These are phyloP conservation scores for Paragorgia papillata DNA, from an alignment of 92 coral and sea anemone genomes.

Conservation along the genomic window DNA sequence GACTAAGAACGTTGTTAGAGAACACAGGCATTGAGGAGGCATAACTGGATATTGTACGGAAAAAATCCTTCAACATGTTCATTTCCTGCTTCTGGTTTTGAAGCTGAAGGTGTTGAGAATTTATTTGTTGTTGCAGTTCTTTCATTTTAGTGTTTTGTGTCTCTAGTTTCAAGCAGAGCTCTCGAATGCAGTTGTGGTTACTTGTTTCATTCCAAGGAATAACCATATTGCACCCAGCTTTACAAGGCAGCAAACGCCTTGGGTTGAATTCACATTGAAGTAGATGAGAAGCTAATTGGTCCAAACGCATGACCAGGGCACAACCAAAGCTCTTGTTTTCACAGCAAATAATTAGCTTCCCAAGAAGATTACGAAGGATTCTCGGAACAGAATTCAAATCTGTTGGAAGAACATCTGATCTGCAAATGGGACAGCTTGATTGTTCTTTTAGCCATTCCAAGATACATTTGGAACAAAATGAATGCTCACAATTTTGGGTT, in stretches of 20 bases:
- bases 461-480: conserved; percentile 90
- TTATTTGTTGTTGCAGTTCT: conserved; percentile 87
- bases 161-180: conserved; percentile 73
- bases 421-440: conserved; percentile 82
- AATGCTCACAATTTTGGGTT: conserved; percentile 89
- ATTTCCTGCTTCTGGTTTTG: conserved; percentile 88
- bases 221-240: conserved; percentile 85
- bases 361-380: conserved; percentile 77
- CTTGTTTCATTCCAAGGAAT: conserved; percentile 86
- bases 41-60: conserved; percentile 65
- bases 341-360: conserved; percentile 79
- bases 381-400: conserved; percentile 89
- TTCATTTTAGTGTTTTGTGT: conserved; percentile 78
- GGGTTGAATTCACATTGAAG: conserved; percentile 91
- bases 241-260: conserved; percentile 81
- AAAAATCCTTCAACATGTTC: conserved; percentile 81
- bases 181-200: conserved; percentile 87
- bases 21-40: background rate
- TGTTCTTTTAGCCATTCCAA: conserved; percentile 90
- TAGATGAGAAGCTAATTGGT: conserved; percentile 72
- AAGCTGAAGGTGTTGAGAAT: conserved; percentile 83
- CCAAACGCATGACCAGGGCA: conserved; percentile 72
- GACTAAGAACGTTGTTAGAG: background rate
- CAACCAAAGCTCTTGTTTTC: conserved; percentile 86
- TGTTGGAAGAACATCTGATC: conserved; percentile 70